Evolutionary conservation across 2,888 invertebrate species (phyloP).

Genomic region (Ectemnius continuus): DNA sequence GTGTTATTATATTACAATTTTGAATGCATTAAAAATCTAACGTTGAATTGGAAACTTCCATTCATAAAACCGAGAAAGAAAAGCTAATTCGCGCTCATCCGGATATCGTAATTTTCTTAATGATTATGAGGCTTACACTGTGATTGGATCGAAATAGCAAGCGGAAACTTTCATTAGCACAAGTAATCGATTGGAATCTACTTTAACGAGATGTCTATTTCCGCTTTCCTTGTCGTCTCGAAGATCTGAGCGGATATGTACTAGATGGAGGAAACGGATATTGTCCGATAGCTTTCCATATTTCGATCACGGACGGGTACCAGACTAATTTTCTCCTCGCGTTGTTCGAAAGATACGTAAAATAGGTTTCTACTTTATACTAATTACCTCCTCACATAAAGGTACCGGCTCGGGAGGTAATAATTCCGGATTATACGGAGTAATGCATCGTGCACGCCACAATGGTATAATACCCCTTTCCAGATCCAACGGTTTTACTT

Average conservation of each 20-base stretch:
- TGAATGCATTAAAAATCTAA: background rate
- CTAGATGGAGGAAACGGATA: slow-evolving; percentile 31
- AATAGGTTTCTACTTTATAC: background rate
- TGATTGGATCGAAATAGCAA: slow-evolving; percentile 47
- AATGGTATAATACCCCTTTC: slow-evolving; percentile 77
- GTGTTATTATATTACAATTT: background rate
- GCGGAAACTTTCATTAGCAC: slow-evolving; percentile 56
- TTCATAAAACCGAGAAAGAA: slow-evolving; percentile 16
- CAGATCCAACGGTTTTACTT: slow-evolving; percentile 64
- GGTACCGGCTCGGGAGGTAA: slow-evolving; percentile 86
- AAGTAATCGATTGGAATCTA: slow-evolving; percentile 50
- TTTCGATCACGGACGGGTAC: slow-evolving; percentile 7
- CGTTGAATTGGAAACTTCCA: background rate
- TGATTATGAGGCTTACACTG: slow-evolving; percentile 30
- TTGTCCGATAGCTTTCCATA: slow-evolving; percentile 32
- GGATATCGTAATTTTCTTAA: slow-evolving; percentile 66
- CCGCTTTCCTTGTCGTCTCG: slow-evolving; percentile 27
- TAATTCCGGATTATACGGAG: slow-evolving; percentile 84
- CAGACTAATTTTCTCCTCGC: background rate
- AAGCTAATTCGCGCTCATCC: slow-evolving; percentile 31
- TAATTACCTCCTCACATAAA: slow-evolving; percentile 78
- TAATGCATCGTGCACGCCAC: slow-evolving; percentile 86
- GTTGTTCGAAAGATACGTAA: background rate
- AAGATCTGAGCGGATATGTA: slow-evolving; percentile 11
- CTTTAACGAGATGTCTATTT: slow-evolving; percentile 32